Base-by-base conservation (phyloP, 1,140 invertebrate species). In the Teleogryllus occipitalis region DNA sequence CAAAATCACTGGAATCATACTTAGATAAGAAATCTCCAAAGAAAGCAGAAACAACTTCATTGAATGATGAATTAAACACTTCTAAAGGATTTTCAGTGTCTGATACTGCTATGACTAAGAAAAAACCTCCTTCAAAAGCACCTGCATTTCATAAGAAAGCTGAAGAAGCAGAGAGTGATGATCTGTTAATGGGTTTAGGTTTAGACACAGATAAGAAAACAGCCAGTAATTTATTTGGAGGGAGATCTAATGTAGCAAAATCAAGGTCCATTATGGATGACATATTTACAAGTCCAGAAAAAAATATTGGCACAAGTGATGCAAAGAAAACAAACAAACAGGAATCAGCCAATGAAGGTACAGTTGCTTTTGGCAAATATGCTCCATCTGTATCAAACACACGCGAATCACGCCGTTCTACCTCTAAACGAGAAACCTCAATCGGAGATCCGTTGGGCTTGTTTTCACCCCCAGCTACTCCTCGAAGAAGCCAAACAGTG, bases 291-390 rank as follows among this genome's bases (percentile, higher is more conserved):
- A 65, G 54, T 65, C 54, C 10, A 65, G 54, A 65, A 14, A 65
- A 14, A 14, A 10, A 65, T 18, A 65, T 10, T 14, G 18, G 54
- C 54, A 14, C 54, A 65, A 18, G 10, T 14, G 54, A 65, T 65
- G 1, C 54, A 10, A 65, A 65, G 18, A 65, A 65, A 65, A 18
- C 18, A 14, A 18, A 10, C 54, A 65, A 65, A 65, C 10, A 65
- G 10, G 54, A 65, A 65, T 10, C 10, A 18, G 18, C 10, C 18
- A 18, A 65, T 10, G 54, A 65, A 65, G 54, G 54, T 14, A 14
- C 18, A 65, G 10, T 77, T 39, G 47, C 76, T 8, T 77, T 77
- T 77, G 76, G 76, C 22, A 77, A 22, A 8, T 77, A 77, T 77
- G 47, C 76, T 7, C 76, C 76, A n/a, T 77, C 76, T 8, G 46